A percentile compares a stretch with the other conserved stretches of the same genome.
These are phyloP conservation scores for Dyspetes luteomarginatus DNA, from an alignment of 2,888 invertebrate genomes.

Conservation along the genomic window DNA sequence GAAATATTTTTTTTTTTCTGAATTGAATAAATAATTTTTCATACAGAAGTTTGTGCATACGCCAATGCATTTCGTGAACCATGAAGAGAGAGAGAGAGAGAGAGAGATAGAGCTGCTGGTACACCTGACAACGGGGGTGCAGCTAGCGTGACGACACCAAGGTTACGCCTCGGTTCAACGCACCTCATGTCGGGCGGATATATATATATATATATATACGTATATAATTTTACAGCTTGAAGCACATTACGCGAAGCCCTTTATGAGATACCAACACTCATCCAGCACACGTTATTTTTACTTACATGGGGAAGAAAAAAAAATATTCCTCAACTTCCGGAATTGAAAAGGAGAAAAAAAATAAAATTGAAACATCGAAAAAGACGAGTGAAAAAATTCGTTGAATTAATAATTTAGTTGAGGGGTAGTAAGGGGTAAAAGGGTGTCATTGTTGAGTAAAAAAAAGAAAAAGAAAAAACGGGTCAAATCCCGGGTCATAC, in stretches of 20 bases:
- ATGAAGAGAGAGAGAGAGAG: slow-evolving; percentile 20
- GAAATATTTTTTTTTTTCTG: not conserved
- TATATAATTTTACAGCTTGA: slow-evolving; percentile 20
- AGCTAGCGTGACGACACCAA: slow-evolving; percentile 80
- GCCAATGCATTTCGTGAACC: slow-evolving; percentile 61
- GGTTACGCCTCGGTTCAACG: slow-evolving; percentile 81
- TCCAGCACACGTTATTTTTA: not conserved
- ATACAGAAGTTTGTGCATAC: slow-evolving; percentile 10
- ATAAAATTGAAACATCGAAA: not conserved
- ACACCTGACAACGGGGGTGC: slow-evolving; percentile 80
- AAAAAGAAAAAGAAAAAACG: no score
- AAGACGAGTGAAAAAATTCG: no score
- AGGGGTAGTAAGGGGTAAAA: no score
- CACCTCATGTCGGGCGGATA: slow-evolving; percentile 74
- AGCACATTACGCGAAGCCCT: slow-evolving; percentile 9
- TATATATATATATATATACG: slow-evolving; percentile 11
- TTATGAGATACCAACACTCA: not conserved
- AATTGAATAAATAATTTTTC: not conserved
- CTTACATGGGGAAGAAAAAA: not conserved
- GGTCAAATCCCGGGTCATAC: no score
- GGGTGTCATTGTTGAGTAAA: no score
- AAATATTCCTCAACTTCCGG: slow-evolving; percentile 10
- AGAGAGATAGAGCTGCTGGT: slow-evolving; percentile 66
- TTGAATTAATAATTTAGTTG: no score
- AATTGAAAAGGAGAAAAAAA: not conserved